Percentiles rank a stretch among this genome's conserved stretches.
Evolutionary conservation across 2,797 vertebrate species (phyloP).

Genomic region (Cuniculus paca): DNA sequence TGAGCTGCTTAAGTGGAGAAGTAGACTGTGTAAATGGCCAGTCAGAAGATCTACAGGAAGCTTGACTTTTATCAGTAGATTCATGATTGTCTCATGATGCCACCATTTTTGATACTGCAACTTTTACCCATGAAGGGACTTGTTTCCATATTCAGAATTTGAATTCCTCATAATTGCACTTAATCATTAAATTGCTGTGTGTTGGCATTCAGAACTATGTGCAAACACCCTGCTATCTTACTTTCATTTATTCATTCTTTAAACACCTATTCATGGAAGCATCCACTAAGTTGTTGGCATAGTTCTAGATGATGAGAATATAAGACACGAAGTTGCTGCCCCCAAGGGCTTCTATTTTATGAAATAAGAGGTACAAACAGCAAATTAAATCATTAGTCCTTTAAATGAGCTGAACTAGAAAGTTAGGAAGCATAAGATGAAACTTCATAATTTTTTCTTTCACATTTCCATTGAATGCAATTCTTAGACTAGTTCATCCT

Average conservation of each 20-base stretch:
- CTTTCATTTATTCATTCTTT: background rate
- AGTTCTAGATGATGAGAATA: background rate
- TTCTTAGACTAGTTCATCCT: background rate
- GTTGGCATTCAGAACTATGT: background rate
- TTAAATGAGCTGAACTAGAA: background rate
- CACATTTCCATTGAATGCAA: background rate
- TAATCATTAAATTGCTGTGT: background rate
- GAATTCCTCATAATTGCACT: background rate
- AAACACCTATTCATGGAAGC: background rate
- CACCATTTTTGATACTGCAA: background rate
- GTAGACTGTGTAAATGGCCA: background rate
- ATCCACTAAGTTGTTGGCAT: background rate
- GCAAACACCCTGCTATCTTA: background rate
- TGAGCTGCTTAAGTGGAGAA: background rate
- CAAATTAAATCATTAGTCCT: background rate
- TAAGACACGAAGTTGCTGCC: background rate
- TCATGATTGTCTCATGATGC: background rate
- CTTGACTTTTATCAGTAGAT: background rate
- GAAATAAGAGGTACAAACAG: background rate
- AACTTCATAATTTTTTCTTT: background rate
- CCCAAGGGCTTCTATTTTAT: background rate
- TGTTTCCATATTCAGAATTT: background rate
- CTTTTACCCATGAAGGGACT: constrained; percentile 1
- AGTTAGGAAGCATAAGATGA: background rate
- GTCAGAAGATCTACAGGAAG: background rate